Evolutionary conservation across 2,888 invertebrate species (phyloP), one percentile per base, ranked within the genome.

Genomic region (Nyleta sp.): DNA sequence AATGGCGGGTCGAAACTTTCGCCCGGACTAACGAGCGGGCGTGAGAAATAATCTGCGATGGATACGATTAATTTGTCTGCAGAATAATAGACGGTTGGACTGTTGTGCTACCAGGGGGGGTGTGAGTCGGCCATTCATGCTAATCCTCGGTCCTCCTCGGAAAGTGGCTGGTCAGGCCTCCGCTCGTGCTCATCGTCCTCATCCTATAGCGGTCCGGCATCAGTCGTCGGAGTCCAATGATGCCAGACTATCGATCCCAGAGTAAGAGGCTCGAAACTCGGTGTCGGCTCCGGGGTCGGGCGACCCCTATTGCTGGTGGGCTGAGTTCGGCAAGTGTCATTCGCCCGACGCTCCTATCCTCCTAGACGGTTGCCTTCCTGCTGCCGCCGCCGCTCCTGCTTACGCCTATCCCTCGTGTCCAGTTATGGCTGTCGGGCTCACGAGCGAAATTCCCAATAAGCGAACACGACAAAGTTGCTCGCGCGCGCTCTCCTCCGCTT

Each of bases 201-300:
- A 31, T 24, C 46, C 48, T 35, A 20, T 33, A 11, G 24, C 22
- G 24, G 33, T 24, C 46, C 46, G 15, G 48, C 50, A 59, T 60
- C 60, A 67, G 71, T 52, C 57, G 64, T 59, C 33, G 68, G 53
- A 84, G 82, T 77, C 86, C 84, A 86, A 87, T 88, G 86, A 88
- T 87, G 87, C 87, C 82, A 84, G 86, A 85, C 86, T 88, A 88
- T 88, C 87, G 88, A 88, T 88, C 87, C 62, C 60, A 80, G 83
- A 80, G 83, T 84, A 85, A 86, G 86, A 87, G 88, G 83, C 82
- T 85, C 81, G 84, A 86, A 84, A 65, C 84, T 85, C 83, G 78
- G 83, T 81, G 84, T 81, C 31, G 44, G 48, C 50, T 64, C 33
- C 8, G 46, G 53, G 76, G 81, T 78, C 80, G 38, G 81, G 79